Evolutionary conservation across 2,113 vertebrate genomes (phyloP).

Genomic region (Callaeas wilsoni): DNA sequence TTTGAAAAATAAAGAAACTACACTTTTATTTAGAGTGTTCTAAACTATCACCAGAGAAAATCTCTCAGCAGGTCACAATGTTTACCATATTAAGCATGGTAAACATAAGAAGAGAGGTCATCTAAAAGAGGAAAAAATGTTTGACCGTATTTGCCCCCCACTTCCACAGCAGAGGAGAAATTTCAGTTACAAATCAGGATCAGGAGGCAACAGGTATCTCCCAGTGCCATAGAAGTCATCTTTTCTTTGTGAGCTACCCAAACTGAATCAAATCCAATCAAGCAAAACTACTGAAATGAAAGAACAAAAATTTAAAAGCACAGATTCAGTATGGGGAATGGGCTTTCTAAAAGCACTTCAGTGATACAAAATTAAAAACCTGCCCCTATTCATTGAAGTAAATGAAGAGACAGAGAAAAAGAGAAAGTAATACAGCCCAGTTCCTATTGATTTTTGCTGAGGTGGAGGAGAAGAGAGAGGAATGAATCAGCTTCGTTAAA

Average conservation of each 20-base stretch:
- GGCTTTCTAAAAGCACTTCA: background rate
- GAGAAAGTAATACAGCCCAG: background rate
- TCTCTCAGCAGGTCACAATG: background rate
- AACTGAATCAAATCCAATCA: background rate
- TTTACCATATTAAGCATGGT: background rate
- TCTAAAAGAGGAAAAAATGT: background rate
- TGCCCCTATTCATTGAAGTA: background rate
- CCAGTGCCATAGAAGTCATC: background rate
- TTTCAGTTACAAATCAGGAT: background rate
- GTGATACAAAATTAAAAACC: background rate
- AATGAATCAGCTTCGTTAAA: background rate
- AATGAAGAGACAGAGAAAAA: background rate
- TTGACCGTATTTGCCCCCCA: background rate
- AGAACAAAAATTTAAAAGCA: background rate
- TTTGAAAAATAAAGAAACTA: background rate
- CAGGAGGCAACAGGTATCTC: background rate
- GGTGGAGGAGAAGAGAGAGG: too few species aligned
- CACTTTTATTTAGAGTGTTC: background rate
- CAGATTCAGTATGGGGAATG: background rate
- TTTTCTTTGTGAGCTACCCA: background rate
- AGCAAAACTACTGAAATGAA: background rate
- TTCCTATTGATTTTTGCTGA: background rate
- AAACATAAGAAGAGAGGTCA: background rate
- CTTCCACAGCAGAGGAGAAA: background rate
- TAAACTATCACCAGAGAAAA: background rate